phyloP scores from a whole-genome alignment of 2,888 invertebrate genomes.

The Sphinx pinastri region DNA sequence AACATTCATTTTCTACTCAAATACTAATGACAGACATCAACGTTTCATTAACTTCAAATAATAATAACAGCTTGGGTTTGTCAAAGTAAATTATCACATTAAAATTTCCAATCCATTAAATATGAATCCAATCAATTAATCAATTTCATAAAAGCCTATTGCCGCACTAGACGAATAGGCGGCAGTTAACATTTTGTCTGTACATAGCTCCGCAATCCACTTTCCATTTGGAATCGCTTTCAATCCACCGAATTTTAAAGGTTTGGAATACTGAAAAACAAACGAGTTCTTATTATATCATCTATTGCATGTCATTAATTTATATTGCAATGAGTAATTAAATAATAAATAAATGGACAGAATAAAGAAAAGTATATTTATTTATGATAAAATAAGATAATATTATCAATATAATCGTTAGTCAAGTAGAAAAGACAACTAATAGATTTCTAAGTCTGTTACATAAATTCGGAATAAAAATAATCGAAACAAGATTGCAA shows the following conservation, averaged over 20 bases:
- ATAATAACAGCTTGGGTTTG: not conserved
- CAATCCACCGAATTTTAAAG: no score
- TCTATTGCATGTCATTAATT: no score
- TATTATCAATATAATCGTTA: not conserved
- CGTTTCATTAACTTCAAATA: not conserved
- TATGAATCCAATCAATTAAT: constrained; percentile 12
- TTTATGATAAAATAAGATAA: not conserved
- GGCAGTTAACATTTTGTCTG: not conserved
- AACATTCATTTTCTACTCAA: not conserved
- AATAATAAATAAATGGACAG: no score
- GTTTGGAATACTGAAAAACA: no score
- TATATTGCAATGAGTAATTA: no score
- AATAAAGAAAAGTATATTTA: no score
- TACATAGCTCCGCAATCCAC: not conserved
- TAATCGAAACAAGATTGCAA: constrained; percentile 50
- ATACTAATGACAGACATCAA: constrained; percentile 4
- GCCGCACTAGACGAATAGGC: not conserved
- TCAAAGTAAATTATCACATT: not conserved
- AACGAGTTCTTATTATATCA: no score
- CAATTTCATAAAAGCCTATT: not conserved
- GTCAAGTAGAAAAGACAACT: not conserved
- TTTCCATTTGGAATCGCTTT: not conserved
- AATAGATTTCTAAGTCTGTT: constrained; percentile 32
- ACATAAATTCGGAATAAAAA: constrained; percentile 46
- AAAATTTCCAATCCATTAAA: not conserved